Evolutionary conservation across 2,888 invertebrate species (phyloP), one percentile per base, ranked within the genome.

Genomic region (Andricus curvator): DNA sequence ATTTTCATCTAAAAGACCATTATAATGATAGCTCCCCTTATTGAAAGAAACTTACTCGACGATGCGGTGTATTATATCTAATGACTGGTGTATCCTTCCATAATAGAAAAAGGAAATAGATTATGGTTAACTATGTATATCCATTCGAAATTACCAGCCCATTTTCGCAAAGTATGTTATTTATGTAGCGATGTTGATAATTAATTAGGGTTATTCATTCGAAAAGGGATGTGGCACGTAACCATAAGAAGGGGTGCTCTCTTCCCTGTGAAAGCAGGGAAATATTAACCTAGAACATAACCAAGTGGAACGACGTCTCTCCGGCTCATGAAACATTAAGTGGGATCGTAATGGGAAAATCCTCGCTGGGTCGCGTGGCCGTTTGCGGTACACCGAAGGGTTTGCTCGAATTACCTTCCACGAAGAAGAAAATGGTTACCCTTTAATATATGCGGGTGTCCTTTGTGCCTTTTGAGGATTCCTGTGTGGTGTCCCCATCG

Each of bases 401-500:
- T 81, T 78, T 64, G 81, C 78, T 82, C 77, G 81, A 82, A 85
- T 83, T 82, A 85, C 83, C 82, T 78, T 82, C 77, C 79, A 79
- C 78, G 79, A 79, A 76, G 83, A 84, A 82, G 82, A 79, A 81
- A 82, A 67, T 80, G 78, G 89, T 90, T 89, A 90, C 89, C 88
- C 89, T 88, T 90, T 88, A 90, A 90, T 89, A 86, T 88, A 90
- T 89, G 89, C 90, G 89, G 89, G 88, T 86, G 85, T 88, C 89
- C 91, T 91, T 91, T 91, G 91, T 91, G 86, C 89, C 90, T 90
- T 90, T 90, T 88, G 88, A 90, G 88, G 86, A 90, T 88, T 89
- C 88, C 88, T 86, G 87, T 82, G 80, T 77, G 84, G 83, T 82
- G 80, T 84, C 84, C 84, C 85, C 83, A 81, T 86, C 81, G 83